Evolutionary conservation across 2,797 vertebrate genomes (phyloP).

Genomic region (Chrysolophus pictus): DNA sequence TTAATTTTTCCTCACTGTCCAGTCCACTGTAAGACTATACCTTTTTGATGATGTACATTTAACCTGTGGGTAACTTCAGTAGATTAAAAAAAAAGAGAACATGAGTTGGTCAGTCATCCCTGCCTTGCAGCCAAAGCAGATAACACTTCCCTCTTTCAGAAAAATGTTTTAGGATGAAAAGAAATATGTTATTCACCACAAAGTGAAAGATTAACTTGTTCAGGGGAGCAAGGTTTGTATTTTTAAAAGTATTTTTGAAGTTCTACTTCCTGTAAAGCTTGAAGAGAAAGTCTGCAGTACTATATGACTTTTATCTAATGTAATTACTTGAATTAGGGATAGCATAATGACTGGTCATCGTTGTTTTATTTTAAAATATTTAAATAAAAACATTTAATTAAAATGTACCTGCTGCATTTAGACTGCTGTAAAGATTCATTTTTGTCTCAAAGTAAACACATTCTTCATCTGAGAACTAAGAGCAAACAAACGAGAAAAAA

Average conservation of each 20-base stretch:
- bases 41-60: too few species aligned
- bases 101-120: background rate
- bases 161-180: background rate
- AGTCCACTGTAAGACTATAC: too few species aligned
- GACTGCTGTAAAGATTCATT: background rate
- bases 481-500: background rate
- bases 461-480: background rate
- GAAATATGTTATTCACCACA: background rate
- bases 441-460: background rate
- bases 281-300: background rate
- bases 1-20: too few species aligned
- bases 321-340: background rate
- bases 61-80: background rate
- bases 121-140: conserved; percentile 29
- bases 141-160: background rate
- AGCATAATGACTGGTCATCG: background rate
- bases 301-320: background rate
- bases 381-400: background rate
- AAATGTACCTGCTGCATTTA: background rate
- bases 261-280: background rate
- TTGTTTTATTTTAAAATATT: background rate
- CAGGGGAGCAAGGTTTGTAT: background rate
- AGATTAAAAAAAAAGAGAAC: background rate
- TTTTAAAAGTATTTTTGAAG: background rate
- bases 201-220: background rate